Conservation (phyloP, 2,888 invertebrate species). For the Cetonia aurata region DNA sequence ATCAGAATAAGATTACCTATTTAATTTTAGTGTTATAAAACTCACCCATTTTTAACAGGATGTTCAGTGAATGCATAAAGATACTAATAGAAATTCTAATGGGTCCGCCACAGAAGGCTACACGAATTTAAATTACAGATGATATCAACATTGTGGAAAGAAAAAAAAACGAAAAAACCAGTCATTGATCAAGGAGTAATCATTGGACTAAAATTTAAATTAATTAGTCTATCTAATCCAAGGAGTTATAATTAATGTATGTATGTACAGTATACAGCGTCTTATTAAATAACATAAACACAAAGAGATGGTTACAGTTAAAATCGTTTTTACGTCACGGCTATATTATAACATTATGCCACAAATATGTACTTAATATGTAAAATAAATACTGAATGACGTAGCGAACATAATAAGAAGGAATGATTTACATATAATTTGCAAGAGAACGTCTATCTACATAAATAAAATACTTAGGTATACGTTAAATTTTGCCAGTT, state of each 20-base stretch:
- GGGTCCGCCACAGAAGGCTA: constrained; percentile 28
- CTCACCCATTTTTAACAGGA: constrained; percentile 38
- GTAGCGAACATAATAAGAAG: too few relatives aligned
- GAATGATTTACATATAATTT: too few relatives aligned
- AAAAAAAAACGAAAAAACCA: constrained; percentile 10
- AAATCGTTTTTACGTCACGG: too few relatives aligned
- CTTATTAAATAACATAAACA: too few relatives aligned
- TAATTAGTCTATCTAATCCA: constrained; percentile 4
- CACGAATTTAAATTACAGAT: constrained; percentile 33
- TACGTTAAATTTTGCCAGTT: too few relatives aligned
- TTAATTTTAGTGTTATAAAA: constrained; percentile 30
- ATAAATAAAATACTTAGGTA: background rate
- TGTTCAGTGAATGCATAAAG: constrained; percentile 36
- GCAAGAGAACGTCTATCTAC: too few relatives aligned
- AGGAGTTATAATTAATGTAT: background rate
- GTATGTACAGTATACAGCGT: background rate
- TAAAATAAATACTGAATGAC: too few relatives aligned
- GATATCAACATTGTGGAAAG: constrained; percentile 24
- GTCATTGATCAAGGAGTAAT: constrained; percentile 12
- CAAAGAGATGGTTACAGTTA: too few relatives aligned
- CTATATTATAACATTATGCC: too few relatives aligned
- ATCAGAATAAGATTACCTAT: constrained; percentile 27
- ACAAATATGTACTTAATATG: too few relatives aligned
- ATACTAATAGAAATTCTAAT: constrained; percentile 40
- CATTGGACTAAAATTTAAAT: constrained; percentile 1